Percentiles rank a stretch among this genome's conserved stretches.
phyloP scores from a whole-genome alignment of 2,797 vertebrate species.

The Rhincodon typus region DNA sequence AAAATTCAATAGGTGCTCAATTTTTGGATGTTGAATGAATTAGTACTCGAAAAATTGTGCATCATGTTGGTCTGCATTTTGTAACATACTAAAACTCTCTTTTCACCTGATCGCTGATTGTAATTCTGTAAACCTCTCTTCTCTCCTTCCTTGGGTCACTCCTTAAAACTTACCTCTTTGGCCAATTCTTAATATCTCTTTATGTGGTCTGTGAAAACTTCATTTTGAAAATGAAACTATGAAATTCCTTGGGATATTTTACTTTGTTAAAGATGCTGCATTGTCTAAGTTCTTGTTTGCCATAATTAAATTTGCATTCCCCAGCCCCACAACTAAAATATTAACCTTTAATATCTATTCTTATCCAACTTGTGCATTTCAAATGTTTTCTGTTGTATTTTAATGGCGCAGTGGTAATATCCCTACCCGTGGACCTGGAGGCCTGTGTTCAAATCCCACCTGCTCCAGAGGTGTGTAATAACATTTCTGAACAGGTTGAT shows the following conservation, averaged over 20 bases:
- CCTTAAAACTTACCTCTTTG: not conserved
- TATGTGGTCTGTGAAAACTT: not conserved
- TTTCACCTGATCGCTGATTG: not conserved
- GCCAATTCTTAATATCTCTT: not conserved
- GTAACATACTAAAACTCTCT: not conserved
- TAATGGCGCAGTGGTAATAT: too few relatives aligned
- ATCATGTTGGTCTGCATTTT: not conserved
- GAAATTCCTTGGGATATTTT: not conserved
- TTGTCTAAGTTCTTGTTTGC: not conserved
- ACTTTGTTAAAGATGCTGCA: not conserved
- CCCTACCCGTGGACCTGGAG: too few relatives aligned
- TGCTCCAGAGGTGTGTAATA: too few relatives aligned
- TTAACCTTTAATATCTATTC: too few relatives aligned
- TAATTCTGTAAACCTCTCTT: not conserved
- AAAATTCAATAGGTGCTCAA: not conserved
- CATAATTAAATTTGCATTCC: not conserved
- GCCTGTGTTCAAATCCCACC: too few relatives aligned
- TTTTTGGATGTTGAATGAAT: not conserved
- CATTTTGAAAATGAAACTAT: not conserved
- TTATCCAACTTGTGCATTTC: too few relatives aligned
- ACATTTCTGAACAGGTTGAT: too few relatives aligned
- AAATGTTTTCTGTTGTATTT: not conserved
- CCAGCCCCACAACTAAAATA: not conserved
- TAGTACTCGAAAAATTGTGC: not conserved
- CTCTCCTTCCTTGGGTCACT: not conserved